Evolutionary conservation across 1,140 invertebrate genomes (phyloP).

Genomic region (Drosophila santomea): DNA sequence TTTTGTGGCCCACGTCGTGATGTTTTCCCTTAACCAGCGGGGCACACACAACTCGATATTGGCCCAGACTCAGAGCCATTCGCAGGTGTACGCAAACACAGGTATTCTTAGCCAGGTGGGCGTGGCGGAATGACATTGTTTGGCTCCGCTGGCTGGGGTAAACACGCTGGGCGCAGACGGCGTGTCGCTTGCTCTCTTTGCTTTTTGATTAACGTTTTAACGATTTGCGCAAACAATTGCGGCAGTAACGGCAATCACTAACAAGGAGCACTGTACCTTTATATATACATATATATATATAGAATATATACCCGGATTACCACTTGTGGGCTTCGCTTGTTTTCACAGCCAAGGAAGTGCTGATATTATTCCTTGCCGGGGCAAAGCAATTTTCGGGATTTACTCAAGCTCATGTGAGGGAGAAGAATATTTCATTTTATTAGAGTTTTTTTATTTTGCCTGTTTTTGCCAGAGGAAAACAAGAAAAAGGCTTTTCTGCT

Average conservation of each 20-base stretch:
- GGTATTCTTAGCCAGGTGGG: slow-evolving; percentile 11
- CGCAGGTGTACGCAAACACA: neutral
- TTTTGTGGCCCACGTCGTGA: slow-evolving; percentile 47
- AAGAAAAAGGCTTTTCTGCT: slow-evolving; percentile 1
- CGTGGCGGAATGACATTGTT: slow-evolving; percentile 53
- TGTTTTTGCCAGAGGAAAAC: slow-evolving; percentile 37
- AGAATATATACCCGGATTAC: slow-evolving; percentile 29
- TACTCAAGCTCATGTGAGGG: slow-evolving; percentile 23
- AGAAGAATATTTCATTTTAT: slow-evolving; percentile 32
- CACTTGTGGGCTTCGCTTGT: slow-evolving; percentile 40
- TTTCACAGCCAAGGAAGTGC: slow-evolving; percentile 35
- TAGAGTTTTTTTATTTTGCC: slow-evolving; percentile 13
- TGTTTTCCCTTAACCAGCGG: slow-evolving; percentile 63
- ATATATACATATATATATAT: too few relatives aligned
- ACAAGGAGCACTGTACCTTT: slow-evolving; percentile 26
- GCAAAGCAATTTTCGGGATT: slow-evolving; percentile 38
- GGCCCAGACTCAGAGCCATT: slow-evolving; percentile 3
- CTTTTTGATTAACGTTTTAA: slow-evolving; percentile 81
- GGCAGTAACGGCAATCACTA: slow-evolving; percentile 58
- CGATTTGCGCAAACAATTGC: slow-evolving; percentile 79
- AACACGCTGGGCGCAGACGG: slow-evolving; percentile 41
- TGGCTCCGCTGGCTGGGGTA: slow-evolving; percentile 31
- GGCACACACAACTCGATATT: slow-evolving; percentile 30
- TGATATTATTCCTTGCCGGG: slow-evolving; percentile 22
- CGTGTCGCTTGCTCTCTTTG: slow-evolving; percentile 73